phyloP scores from a whole-genome alignment of 2,888 invertebrate genomes.

The Orthosia gothica region DNA sequence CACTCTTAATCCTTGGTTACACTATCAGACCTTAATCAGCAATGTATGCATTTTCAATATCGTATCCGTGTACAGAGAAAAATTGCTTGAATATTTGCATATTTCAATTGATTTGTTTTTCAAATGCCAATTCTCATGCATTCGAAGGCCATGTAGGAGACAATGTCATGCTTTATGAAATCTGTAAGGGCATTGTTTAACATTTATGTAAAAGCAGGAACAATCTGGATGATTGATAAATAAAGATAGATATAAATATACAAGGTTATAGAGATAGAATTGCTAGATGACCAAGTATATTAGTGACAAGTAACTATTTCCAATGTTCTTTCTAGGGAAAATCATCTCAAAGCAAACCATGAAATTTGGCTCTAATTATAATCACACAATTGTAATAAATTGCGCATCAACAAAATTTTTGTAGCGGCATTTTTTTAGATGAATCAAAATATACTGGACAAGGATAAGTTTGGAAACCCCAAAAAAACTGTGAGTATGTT shows the following conservation, averaged over 20 bases:
- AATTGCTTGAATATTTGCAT: slow-evolving; percentile 73
- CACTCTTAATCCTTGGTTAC: slow-evolving; percentile 28
- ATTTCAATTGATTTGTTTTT: slow-evolving; percentile 76
- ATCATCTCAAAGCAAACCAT: background rate
- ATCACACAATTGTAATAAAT: background rate
- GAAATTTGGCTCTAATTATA: slow-evolving; percentile 7
- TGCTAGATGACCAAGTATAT: slow-evolving; percentile 16
- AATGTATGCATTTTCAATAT: slow-evolving; percentile 59
- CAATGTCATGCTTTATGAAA: slow-evolving; percentile 74
- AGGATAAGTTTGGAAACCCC: slow-evolving; percentile 22
- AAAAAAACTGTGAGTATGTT: slow-evolving; percentile 24
- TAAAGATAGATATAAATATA: slow-evolving; percentile 53
- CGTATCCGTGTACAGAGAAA: slow-evolving; percentile 66
- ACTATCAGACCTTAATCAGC: slow-evolving; percentile 54
- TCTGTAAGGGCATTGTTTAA: slow-evolving; percentile 73
- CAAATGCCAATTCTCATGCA: slow-evolving; percentile 72
- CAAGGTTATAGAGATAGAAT: slow-evolving; percentile 50
- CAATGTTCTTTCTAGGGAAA: background rate
- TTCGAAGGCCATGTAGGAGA: slow-evolving; percentile 69
- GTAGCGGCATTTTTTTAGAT: slow-evolving; percentile 10
- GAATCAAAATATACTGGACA: slow-evolving; percentile 15
- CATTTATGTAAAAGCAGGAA: slow-evolving; percentile 75
- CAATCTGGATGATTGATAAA: slow-evolving; percentile 74
- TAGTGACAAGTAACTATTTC: background rate
- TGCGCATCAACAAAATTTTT: background rate